Evolutionary conservation across 2,888 invertebrate genomes (phyloP).

Genomic region (Dryococelus australis): DNA sequence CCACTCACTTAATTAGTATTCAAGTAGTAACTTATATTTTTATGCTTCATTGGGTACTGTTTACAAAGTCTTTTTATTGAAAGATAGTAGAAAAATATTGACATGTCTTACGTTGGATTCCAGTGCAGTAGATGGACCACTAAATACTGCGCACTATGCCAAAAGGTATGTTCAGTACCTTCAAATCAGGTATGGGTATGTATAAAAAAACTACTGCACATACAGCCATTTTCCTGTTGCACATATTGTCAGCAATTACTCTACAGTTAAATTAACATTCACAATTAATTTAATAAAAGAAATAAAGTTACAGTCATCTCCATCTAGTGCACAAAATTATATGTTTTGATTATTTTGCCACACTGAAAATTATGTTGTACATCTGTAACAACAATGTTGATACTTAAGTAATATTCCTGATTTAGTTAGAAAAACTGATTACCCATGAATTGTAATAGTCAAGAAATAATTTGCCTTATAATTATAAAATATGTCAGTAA

Average conservation of each 20-base stretch:
- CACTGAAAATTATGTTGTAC: neutral
- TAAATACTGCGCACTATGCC: too few species aligned
- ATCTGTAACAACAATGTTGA: neutral
- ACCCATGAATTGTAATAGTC: neutral
- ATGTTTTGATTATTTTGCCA: neutral
- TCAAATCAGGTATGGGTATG: too few species aligned
- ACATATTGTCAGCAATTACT: too few species aligned
- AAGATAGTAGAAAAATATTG: neutral
- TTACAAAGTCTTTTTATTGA: neutral
- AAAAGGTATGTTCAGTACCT: too few species aligned
- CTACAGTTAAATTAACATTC: too few species aligned
- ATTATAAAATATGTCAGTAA: neutral
- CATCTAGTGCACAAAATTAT: neutral
- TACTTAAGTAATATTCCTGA: neutral
- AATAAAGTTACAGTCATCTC: neutral
- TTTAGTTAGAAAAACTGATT: neutral
- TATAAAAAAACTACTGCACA: too few species aligned
- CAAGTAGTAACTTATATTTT: neutral
- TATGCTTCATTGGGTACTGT: neutral
- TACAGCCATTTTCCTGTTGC: too few species aligned
- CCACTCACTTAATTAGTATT: neutral
- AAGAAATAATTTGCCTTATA: neutral
- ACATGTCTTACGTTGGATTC: neutral
- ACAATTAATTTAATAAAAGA: too few species aligned
- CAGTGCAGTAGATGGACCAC: neutral